A percentile compares a stretch with the other conserved stretches of the same genome.
These are phyloP conservation scores for Cephus nigrinus DNA, from an alignment of 2,888 invertebrate species.

Conservation along the genomic window DNA sequence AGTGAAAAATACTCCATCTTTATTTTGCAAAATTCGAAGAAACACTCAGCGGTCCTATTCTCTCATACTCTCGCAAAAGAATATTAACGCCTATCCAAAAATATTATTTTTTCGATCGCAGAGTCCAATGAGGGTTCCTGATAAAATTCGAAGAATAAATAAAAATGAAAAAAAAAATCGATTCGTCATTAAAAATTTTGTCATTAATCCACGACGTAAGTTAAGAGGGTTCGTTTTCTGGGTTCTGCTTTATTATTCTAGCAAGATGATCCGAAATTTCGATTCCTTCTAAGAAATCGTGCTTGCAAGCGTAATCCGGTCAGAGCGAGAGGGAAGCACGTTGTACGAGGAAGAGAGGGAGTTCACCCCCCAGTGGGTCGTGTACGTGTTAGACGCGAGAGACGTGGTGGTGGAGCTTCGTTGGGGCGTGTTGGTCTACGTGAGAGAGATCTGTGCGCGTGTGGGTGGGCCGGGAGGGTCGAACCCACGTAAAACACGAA, in stretches of 20 bases:
- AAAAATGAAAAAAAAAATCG: not conserved
- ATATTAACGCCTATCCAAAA: not conserved
- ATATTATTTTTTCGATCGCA: not conserved
- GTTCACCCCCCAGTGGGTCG: conserved; percentile 18
- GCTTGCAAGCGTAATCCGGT: conserved; percentile 32
- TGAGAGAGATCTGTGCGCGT: conserved; percentile 9
- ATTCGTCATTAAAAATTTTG: not conserved
- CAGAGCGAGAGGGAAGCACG: conserved; percentile 27
- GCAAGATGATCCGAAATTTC: not conserved
- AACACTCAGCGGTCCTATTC: too few species aligned
- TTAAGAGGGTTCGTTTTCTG: not conserved
- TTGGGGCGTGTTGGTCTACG: conserved; percentile 11
- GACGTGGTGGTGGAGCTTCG: conserved; percentile 11
- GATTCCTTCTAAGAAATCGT: not conserved
- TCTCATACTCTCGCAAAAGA: too few species aligned
- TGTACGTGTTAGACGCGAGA: conserved; percentile 30
- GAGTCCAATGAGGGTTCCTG: not conserved
- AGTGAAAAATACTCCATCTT: not conserved
- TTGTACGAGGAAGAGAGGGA: conserved; percentile 15
- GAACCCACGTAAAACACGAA: conserved; percentile 25
- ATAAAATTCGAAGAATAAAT: not conserved
- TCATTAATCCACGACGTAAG: not conserved
- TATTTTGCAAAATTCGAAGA: not conserved
- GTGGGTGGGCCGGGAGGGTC: conserved; percentile 20
- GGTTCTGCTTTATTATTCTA: not conserved